These are phyloP conservation scores for Ia io DNA, from an alignment of 2,113 vertebrate species.

Conservation along the genomic window DNA sequence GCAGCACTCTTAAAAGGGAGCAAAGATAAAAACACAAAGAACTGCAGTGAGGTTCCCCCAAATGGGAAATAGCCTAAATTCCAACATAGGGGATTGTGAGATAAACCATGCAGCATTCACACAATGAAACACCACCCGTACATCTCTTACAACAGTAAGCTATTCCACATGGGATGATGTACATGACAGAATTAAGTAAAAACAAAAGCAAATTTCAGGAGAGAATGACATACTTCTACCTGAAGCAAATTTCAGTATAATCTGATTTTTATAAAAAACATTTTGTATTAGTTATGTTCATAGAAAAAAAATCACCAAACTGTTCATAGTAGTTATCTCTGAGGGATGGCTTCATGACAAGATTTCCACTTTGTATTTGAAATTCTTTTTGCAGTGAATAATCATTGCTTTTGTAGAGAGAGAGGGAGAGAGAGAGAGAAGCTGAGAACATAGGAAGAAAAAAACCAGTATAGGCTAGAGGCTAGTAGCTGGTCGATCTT, in stretches of 20 bases:
- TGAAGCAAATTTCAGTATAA: neutral
- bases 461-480: neutral
- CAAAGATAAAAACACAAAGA: neutral
- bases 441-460: neutral
- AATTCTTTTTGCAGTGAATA: neutral
- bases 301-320: neutral
- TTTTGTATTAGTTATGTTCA: neutral
- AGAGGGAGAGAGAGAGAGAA: neutral
- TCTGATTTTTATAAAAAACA: neutral
- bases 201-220: constrained; percentile 9
- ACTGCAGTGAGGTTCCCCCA: neutral
- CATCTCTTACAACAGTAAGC: neutral
- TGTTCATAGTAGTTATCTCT: neutral
- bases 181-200: neutral
- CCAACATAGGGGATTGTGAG: neutral
- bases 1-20: neutral
- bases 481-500: neutral
- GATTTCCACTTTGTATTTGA: constrained; percentile 18
- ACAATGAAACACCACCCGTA: neutral
- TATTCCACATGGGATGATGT: neutral
- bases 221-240: neutral
- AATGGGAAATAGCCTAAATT: constrained; percentile 37
- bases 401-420: no score
- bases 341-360: neutral
- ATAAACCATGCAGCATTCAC: neutral